Evolutionary conservation across 2,113 vertebrate species (phyloP).

Genomic region (Octodon degus): DNA sequence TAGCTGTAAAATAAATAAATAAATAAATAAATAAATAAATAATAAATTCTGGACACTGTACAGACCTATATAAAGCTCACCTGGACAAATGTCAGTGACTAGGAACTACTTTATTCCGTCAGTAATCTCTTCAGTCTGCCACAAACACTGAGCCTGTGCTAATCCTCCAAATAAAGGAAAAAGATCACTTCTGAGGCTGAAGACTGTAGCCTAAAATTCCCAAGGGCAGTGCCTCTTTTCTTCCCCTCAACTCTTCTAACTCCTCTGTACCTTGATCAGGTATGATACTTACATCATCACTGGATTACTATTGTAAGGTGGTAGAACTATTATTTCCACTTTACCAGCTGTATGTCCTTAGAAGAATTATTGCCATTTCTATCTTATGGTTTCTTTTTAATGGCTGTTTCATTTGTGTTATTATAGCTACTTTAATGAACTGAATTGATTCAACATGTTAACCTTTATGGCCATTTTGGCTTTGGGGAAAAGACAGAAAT

Average conservation of each 20-base stretch:
- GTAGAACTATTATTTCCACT: not conserved
- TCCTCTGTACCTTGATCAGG: not conserved
- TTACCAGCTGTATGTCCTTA: not conserved
- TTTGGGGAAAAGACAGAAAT: not conserved
- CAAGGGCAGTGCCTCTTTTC: not conserved
- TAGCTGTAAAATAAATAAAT: not conserved
- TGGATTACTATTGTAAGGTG: not conserved
- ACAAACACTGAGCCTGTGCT: not conserved
- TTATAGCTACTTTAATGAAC: not conserved
- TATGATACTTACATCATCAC: not conserved
- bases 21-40: not conserved
- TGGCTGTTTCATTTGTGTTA: not conserved
- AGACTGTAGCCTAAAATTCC: not conserved
- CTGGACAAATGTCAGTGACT: not conserved
- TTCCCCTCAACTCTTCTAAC: not conserved
- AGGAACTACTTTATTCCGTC: not conserved
- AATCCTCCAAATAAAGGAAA: not conserved
- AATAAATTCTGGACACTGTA: not conserved
- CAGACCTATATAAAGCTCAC: not conserved
- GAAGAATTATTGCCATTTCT: not conserved
- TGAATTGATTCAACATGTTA: not conserved
- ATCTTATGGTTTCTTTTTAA: not conserved
- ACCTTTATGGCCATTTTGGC: not conserved
- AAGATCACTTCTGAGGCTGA: not conserved
- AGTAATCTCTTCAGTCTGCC: not conserved